Base-by-base conservation (phyloP, 2,797 vertebrate species). In the Nannoperca obscura region DNA sequence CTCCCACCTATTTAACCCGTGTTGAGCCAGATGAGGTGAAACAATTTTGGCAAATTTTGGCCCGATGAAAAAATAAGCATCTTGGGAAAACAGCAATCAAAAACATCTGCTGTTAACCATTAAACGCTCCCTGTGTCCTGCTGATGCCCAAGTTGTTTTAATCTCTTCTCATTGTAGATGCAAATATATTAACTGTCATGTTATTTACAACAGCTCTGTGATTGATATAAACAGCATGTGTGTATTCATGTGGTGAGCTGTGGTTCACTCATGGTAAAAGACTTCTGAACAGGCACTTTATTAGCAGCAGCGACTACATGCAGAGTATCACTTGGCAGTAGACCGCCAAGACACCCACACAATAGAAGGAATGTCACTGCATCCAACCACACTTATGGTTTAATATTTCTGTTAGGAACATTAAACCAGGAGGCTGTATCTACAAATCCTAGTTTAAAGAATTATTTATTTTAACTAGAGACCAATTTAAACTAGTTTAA, bases 81-180 rank as follows among this genome's bases (percentile, higher is more conserved):
- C 86, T 75, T 22, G n/a, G n/a, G n/a, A n/a, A n/a, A n/a, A n/a
- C n/a, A n/a, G n/a, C n/a, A n/a, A n/a, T n/a, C n/a, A n/a, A n/a
- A n/a, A 86, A 83, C 80, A 88, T 88, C 86, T 89, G 86, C 73
- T 85, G 78, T 77, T 86, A 83, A 84, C 75, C 79, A 81, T 90
- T 82, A 89, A 85, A 77, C 62, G 46, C 80, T 76, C 66, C 79
- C 63, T 22, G 50, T 73, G 55, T 49, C 76, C 79, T 40, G 61
- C 71, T 86, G 75, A 59, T 81, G 58, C 76, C 47, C 30, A 22
- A 76, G 60, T 68, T 75, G 67, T 82, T 84, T 85, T 86, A 80
- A 78, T 84, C 38, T 74, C 52, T 50, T 61, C 50, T 82, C 44
- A 74, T 77, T 70, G 75, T 32, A 58, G 54, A 65, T 71, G 67